These are phyloP conservation scores for Oscheius onirici DNA, from an alignment of 2,888 invertebrate genomes.

Conservation along the genomic window DNA sequence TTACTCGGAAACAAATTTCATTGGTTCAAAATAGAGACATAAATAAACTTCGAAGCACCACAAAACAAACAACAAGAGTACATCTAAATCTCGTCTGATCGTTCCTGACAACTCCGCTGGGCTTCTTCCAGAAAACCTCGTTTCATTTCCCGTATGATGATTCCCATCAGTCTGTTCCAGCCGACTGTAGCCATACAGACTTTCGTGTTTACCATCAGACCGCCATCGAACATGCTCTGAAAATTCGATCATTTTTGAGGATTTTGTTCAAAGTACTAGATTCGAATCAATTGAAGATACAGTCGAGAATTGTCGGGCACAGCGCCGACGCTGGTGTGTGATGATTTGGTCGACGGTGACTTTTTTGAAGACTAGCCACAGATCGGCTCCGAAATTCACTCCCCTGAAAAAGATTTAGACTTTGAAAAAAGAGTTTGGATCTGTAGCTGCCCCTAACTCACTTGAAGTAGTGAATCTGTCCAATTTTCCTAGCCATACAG, in stretches of 20 bases:
- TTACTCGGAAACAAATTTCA: too few relatives aligned
- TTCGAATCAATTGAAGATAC: slow-evolving; percentile 10
- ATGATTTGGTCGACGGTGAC: slow-evolving; percentile 44
- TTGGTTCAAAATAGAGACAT: too few relatives aligned
- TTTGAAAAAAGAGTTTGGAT: background rate
- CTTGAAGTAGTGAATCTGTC: slow-evolving; percentile 46
- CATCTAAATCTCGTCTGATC: background rate
- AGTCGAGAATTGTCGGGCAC: background rate
- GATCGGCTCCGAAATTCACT: slow-evolving; percentile 53
- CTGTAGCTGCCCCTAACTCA: too few relatives aligned
- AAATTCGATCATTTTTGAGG: background rate
- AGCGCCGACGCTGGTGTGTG: background rate
- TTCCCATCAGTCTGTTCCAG: slow-evolving; percentile 51
- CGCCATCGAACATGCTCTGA: slow-evolving; percentile 4
- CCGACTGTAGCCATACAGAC: slow-evolving; percentile 25
- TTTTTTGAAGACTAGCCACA: slow-evolving; percentile 50
- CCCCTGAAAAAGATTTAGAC: slow-evolving; percentile 37
- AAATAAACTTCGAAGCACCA: background rate
- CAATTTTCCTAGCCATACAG: slow-evolving; percentile 49
- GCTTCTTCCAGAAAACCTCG: slow-evolving; percentile 32
- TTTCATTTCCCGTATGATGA: slow-evolving; percentile 50
- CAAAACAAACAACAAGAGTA: background rate
- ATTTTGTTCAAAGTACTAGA: background rate
- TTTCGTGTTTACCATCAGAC: background rate
- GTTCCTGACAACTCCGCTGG: slow-evolving; percentile 5